These are phyloP conservation scores for Apaloderma vittatum DNA, from an alignment of 2,113 vertebrate genomes.

Conservation along the genomic window DNA sequence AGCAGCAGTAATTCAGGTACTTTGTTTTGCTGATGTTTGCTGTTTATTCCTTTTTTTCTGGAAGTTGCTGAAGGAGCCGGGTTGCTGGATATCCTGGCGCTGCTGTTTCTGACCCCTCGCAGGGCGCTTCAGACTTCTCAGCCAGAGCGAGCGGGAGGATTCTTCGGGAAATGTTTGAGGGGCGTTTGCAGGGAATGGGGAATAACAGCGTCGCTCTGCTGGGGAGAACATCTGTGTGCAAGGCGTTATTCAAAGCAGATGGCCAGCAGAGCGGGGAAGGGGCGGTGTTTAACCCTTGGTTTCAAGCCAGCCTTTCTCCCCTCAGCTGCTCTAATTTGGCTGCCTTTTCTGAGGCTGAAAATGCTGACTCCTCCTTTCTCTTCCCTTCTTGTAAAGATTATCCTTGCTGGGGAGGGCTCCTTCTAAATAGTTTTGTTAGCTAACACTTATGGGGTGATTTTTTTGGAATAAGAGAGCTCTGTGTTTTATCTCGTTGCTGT, in stretches of 20 bases:
- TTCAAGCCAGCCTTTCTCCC: not conserved
- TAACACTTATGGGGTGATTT: not conserved
- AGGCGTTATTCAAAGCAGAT: slow-evolving; percentile 46
- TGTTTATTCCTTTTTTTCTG: not conserved
- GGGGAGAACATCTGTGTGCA: slow-evolving; percentile 31
- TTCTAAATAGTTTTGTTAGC: not conserved
- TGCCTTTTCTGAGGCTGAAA: not conserved
- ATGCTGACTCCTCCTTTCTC: slow-evolving; percentile 10
- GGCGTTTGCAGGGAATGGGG: not conserved
- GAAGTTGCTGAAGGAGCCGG: not conserved
- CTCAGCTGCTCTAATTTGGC: slow-evolving; percentile 21
- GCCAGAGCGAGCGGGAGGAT: not conserved
- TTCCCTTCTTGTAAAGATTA: not conserved
- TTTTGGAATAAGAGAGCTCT: not conserved
- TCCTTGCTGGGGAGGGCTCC: not conserved
- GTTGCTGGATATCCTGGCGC: not conserved
- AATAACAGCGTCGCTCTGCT: not conserved
- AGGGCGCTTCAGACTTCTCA: not conserved
- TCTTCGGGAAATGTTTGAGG: not conserved
- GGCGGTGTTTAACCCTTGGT: slow-evolving; percentile 26
- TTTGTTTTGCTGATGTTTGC: not conserved
- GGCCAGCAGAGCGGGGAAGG: not conserved
- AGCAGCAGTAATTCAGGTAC: not conserved
- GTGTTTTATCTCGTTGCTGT: not conserved
- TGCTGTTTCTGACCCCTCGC: not conserved